These are phyloP conservation scores for Notothenia coriiceps DNA, from an alignment of 2,113 vertebrate species.

Conservation along the genomic window DNA sequence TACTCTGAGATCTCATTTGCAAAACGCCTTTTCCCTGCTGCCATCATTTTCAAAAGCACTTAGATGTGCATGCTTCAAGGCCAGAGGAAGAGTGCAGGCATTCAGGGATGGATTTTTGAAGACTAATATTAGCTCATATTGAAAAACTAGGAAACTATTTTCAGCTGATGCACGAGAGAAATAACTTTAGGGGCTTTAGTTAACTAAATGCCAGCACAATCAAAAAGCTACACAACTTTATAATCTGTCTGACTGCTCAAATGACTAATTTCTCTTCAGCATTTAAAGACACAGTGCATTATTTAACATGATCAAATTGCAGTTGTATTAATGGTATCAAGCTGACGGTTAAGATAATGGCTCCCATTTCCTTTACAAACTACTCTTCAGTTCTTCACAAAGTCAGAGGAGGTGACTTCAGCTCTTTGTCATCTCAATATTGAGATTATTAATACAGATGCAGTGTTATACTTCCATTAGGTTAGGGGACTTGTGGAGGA, in stretches of 20 bases:
- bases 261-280: constrained; percentile 28
- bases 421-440: not conserved
- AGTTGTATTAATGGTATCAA: not conserved
- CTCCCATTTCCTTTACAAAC: constrained; percentile 19
- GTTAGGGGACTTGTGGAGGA: not conserved
- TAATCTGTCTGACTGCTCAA: constrained; percentile 33
- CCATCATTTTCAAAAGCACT: constrained; percentile 74
- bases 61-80: constrained; percentile 75
- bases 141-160: constrained; percentile 61
- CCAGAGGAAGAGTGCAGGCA: constrained; percentile 58
- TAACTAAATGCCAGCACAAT: constrained; percentile 50
- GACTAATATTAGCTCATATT: constrained; percentile 72
- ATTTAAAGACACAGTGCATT: constrained; percentile 31
- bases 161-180: constrained; percentile 35
- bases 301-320: constrained; percentile 37
- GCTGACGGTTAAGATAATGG: constrained; percentile 2
- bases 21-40: constrained; percentile 55
- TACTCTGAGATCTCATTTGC: constrained; percentile 70
- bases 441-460: not conserved
- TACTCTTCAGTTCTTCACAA: not conserved
- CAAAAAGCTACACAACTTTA: constrained; percentile 41
- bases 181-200: constrained; percentile 48
- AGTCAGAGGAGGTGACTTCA: constrained; percentile 8
- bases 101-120: constrained; percentile 63
- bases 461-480: not conserved